Evolutionary conservation across 1,140 invertebrate species (phyloP).

Genomic region (Pseudomyrmex gracilis): DNA sequence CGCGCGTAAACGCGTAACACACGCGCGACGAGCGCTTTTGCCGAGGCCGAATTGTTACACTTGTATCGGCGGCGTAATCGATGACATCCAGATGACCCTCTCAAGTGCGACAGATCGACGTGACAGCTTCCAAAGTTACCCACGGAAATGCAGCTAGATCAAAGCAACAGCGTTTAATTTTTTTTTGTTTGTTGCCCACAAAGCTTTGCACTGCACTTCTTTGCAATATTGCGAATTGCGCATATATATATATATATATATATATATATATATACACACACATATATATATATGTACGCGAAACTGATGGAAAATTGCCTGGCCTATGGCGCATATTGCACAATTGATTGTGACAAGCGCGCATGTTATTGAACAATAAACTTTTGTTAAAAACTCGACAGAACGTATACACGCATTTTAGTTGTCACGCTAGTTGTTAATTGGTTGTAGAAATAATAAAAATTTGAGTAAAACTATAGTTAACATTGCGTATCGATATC

Average conservation of each 20-base stretch:
- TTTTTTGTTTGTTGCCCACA: background rate
- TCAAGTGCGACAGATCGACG: slow-evolving; percentile 30
- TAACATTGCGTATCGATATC: background rate
- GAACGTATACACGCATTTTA: background rate
- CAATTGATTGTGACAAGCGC: slow-evolving; percentile 31
- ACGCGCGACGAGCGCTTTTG: background rate
- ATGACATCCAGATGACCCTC: slow-evolving; percentile 55
- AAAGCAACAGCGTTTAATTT: slow-evolving; percentile 46
- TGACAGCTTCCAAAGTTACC: slow-evolving; percentile 41
- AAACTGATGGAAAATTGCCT: slow-evolving; percentile 16
- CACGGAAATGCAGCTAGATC: slow-evolving; percentile 1
- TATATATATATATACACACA: too few species aligned
- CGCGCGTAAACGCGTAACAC: slow-evolving; percentile 19
- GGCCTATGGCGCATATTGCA: background rate
- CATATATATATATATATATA: too few species aligned
- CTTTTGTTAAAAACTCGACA: slow-evolving; percentile 24
- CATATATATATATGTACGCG: too few species aligned
- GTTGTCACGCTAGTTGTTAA: background rate
- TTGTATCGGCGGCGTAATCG: slow-evolving; percentile 33
- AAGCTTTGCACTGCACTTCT: slow-evolving; percentile 14
- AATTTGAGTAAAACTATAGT: background rate
- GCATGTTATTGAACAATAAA: slow-evolving; percentile 1
- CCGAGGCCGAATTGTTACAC: slow-evolving; percentile 10
- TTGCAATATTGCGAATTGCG: slow-evolving; percentile 31
- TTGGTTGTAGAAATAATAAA: background rate